phyloP scores from a whole-genome alignment of 2,888 invertebrate species.

The Stictocephala bisonia region DNA sequence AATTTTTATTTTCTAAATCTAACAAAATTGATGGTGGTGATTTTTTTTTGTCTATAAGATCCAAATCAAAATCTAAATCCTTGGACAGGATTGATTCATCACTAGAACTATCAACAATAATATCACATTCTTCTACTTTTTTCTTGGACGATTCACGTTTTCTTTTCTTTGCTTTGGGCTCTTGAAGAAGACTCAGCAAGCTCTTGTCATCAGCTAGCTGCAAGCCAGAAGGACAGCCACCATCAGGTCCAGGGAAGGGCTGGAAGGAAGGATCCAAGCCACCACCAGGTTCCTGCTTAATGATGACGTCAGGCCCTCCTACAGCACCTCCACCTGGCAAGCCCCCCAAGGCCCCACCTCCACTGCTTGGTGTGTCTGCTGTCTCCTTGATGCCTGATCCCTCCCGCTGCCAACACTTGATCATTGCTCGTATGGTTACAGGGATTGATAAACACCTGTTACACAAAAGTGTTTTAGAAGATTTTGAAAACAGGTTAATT shows the following conservation, averaged over 20 bases:
- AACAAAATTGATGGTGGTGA: conserved; percentile 54
- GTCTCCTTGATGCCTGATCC: conserved; percentile 65
- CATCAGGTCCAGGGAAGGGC: conserved; percentile 46
- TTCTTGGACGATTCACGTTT: conserved; percentile 72
- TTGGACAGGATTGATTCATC: conserved; percentile 71
- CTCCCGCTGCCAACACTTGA: conserved; percentile 87
- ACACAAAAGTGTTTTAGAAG: too few species aligned
- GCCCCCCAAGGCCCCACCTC: conserved; percentile 61
- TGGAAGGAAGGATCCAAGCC: conserved; percentile 47
- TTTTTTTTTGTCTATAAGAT: conserved; percentile 60
- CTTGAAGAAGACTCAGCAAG: conserved; percentile 27
- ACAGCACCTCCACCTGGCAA: conserved; percentile 56
- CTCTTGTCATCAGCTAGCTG: conserved; percentile 41
- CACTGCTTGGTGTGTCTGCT: conserved; percentile 64
- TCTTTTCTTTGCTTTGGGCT: conserved; percentile 65
- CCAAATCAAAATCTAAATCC: conserved; percentile 70
- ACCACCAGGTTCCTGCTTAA: conserved; percentile 64
- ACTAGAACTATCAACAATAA: conserved; percentile 72
- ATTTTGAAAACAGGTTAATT: too few species aligned
- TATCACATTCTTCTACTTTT: conserved; percentile 69
- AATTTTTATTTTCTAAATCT: conserved; percentile 69
- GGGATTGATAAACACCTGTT: conserved; percentile 88
- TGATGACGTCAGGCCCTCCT: conserved; percentile 62
- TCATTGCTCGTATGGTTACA: conserved; percentile 85
- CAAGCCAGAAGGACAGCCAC: conserved; percentile 23